phyloP scores from a whole-genome alignment of 1,140 invertebrate genomes.

The Conus ventricosus region DNA sequence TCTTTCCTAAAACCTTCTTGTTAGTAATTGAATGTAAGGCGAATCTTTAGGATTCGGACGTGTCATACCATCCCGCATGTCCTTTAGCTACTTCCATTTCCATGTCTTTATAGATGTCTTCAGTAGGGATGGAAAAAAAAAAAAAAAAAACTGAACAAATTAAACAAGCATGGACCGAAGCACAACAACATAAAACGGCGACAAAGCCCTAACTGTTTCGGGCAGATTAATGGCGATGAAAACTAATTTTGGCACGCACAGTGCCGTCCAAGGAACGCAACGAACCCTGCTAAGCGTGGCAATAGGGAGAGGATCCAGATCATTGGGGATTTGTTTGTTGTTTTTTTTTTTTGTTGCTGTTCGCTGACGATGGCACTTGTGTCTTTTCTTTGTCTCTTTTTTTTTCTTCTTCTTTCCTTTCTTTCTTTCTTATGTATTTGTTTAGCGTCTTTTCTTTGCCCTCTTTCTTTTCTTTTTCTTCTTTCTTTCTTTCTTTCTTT shows the following conservation, averaged over 20 bases:
- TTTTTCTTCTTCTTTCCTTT: not conserved
- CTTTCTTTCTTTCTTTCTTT: not conserved
- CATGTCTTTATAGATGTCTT: too few species aligned
- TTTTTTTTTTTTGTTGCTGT: not conserved
- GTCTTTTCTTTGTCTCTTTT: not conserved
- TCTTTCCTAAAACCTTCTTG: too few species aligned
- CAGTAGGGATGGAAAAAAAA: too few species aligned
- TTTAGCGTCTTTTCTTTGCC: not conserved
- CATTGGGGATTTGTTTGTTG: too few species aligned
- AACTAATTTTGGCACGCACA: not conserved
- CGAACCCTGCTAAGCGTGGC: not conserved
- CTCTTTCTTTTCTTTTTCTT: not conserved
- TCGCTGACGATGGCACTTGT: not conserved
- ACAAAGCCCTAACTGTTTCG: not conserved
- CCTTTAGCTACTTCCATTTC: too few species aligned
- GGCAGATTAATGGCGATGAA: not conserved
- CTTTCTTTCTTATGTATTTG: not conserved
- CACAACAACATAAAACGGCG: too few species aligned
- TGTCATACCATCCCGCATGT: too few species aligned
- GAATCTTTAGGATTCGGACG: too few species aligned
- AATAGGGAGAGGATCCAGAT: not conserved
- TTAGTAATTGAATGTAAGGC: too few species aligned
- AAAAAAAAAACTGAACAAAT: too few species aligned
- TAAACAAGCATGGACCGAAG: too few species aligned
- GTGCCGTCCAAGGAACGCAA: not conserved